Percentiles rank a stretch among this genome's conserved stretches.
These are phyloP conservation scores for Malacoraja senta DNA, from an alignment of 2,797 vertebrate genomes.

Conservation along the genomic window DNA sequence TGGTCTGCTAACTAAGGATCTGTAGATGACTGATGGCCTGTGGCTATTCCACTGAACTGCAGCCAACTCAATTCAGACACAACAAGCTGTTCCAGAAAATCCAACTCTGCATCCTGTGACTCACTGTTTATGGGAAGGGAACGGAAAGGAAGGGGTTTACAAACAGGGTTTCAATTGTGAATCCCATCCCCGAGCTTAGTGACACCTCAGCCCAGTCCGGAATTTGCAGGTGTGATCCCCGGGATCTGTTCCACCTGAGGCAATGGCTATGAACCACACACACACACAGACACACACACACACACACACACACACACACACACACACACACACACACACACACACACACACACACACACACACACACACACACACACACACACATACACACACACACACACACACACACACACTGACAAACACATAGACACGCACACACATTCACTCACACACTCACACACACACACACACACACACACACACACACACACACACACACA, in stretches of 20 bases:
- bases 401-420: too few relatives aligned
- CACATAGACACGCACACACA: too few relatives aligned
- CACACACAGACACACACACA: too few relatives aligned
- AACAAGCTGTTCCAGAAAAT: constrained; percentile 14
- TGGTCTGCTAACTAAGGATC: not conserved
- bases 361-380: too few relatives aligned
- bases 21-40: not conserved
- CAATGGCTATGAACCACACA: not conserved
- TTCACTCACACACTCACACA: too few relatives aligned
- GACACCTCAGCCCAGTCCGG: not conserved
- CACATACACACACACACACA: too few relatives aligned
- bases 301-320: too few relatives aligned
- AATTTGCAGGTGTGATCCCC: not conserved
- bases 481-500: too few relatives aligned
- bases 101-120: constrained; percentile 31
- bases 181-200: too few relatives aligned
- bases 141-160: constrained; percentile 18
- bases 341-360: too few relatives aligned
- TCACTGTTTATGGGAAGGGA: constrained; percentile 35
- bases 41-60: not conserved
- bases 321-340: too few relatives aligned
- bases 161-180: not conserved
- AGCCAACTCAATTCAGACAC: constrained; percentile 30
- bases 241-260: not conserved
- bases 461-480: too few relatives aligned